phyloP scores from a whole-genome alignment of 1,140 invertebrate species.

The Cotesia vestalis region DNA sequence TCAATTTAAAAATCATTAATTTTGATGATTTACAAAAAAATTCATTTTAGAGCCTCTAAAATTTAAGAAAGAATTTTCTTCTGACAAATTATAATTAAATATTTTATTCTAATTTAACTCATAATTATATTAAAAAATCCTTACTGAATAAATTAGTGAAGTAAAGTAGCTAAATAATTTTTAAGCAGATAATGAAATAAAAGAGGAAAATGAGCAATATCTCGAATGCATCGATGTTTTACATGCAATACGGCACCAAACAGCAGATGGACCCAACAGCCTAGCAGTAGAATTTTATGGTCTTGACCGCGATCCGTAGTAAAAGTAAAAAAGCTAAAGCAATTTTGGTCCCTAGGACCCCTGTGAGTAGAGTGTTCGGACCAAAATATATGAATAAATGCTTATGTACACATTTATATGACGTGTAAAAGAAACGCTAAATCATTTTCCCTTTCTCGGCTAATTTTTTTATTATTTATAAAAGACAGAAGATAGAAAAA shows the following conservation, averaged over 20 bases:
- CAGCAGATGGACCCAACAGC: slow-evolving; percentile 32
- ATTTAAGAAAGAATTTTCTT: no score
- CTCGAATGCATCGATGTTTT: slow-evolving; percentile 32
- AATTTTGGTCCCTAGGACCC: slow-evolving; percentile 12
- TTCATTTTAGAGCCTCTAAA: no score
- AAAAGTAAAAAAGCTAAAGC: slow-evolving; percentile 15
- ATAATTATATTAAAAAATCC: not conserved
- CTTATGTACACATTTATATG: no score
- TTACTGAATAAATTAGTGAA: slow-evolving; percentile 20
- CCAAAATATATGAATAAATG: slow-evolving; percentile 9
- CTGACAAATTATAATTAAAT: no score
- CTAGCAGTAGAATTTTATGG: slow-evolving; percentile 35
- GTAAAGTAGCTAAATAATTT: no score
- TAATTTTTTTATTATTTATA: not conserved
- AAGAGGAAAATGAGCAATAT: slow-evolving; percentile 5
- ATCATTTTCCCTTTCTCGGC: not conserved
- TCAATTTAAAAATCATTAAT: slow-evolving; percentile 44
- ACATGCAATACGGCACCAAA: slow-evolving; percentile 32
- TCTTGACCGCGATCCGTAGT: slow-evolving; percentile 27
- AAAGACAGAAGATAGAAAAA: not conserved
- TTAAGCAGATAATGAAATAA: slow-evolving; percentile 20
- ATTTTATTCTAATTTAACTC: no score
- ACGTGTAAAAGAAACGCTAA: not conserved
- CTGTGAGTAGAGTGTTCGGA: not conserved
- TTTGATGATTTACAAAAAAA: no score